phyloP scores from a whole-genome alignment of 2,888 invertebrate species.

The Allolobophora icterica region DNA sequence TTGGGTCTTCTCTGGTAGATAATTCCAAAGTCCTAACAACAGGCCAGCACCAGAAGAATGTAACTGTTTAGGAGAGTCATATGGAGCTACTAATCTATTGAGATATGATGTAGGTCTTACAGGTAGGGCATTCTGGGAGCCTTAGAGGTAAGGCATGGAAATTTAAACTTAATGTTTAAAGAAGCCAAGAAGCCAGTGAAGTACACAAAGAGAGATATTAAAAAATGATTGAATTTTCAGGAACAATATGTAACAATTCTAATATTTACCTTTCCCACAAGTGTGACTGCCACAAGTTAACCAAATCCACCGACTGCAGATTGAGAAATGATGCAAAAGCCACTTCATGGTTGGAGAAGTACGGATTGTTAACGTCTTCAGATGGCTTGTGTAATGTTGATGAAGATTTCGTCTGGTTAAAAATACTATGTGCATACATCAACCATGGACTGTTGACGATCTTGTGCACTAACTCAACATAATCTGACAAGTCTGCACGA shows the following conservation, averaged over 20 bases:
- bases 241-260: neutral
- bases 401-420: neutral
- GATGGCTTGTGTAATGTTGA: neutral
- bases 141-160: no score
- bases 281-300: neutral
- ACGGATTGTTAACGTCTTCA: neutral
- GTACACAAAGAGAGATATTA: neutral
- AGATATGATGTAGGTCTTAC: no score
- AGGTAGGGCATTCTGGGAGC: no score
- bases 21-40: no score
- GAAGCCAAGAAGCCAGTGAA: neutral
- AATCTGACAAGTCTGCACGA: neutral
- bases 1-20: no score
- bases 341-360: neutral
- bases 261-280: neutral
- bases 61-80: no score
- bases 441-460: conserved; percentile 28
- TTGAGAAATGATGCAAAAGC: conserved; percentile 13
- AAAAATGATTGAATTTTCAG: neutral
- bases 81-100: no score
- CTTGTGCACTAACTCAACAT: neutral
- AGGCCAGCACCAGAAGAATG: no score
- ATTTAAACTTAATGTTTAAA: neutral
- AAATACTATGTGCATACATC: conserved; percentile 23
- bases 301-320: neutral